Evolutionary conservation across 2,113 vertebrate species (phyloP).

Genomic region (human (Homo sapiens)): DNA sequence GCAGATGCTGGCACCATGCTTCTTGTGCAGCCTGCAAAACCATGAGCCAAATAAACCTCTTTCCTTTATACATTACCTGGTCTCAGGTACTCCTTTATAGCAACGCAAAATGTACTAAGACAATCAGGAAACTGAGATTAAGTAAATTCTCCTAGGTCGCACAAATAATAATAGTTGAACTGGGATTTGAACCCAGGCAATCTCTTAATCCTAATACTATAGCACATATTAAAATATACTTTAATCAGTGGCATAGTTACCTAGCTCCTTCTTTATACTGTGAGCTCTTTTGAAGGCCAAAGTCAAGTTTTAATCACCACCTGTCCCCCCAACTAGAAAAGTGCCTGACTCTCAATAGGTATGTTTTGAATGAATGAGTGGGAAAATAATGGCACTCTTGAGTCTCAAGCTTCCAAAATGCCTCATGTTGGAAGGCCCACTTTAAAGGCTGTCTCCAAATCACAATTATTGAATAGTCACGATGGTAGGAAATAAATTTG

Average conservation of each 20-base stretch:
- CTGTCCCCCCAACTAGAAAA: background rate
- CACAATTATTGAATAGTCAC: background rate
- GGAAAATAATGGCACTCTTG: background rate
- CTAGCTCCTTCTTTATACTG: background rate
- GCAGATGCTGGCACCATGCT: too few relatives aligned
- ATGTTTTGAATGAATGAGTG: background rate
- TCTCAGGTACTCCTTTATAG: too few relatives aligned
- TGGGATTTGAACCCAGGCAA: background rate
- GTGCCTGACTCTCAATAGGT: background rate
- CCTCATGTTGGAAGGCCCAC: background rate
- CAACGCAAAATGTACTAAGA: too few relatives aligned
- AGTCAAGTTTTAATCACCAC: background rate
- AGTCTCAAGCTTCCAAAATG: background rate
- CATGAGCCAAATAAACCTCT: too few relatives aligned
- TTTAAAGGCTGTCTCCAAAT: background rate
- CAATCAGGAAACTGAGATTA: background rate
- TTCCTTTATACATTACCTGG: too few relatives aligned
- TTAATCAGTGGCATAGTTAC: background rate
- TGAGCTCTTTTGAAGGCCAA: background rate
- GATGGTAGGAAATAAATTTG: background rate
- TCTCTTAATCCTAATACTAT: background rate
- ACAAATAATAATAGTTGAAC: background rate
- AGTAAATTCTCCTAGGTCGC: background rate
- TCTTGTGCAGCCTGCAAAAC: too few relatives aligned
- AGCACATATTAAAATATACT: background rate